Conservation (phyloP, 2,113 vertebrate genomes). For the Mohoua ochrocephala region DNA sequence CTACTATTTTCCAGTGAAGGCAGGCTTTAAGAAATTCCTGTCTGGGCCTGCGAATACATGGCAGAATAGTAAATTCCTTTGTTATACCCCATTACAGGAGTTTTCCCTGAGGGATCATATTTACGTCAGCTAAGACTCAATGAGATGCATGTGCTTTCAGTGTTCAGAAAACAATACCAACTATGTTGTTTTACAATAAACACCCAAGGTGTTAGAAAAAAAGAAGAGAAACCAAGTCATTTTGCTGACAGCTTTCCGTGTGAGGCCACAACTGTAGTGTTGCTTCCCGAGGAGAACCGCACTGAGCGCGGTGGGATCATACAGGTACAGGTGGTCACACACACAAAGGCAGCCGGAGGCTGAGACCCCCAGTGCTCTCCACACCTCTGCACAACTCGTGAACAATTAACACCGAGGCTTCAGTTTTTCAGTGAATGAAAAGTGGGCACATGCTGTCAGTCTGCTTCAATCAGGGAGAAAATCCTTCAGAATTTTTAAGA, state of each 20-base stretch:
- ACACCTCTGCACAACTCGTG: rapidly evolving
- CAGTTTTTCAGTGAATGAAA: not conserved
- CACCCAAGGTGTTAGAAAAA: not conserved
- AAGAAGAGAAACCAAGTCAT: not conserved
- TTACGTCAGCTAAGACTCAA: not conserved
- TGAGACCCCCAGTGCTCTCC: not conserved
- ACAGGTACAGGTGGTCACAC: not conserved
- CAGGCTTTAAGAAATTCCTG: not conserved
- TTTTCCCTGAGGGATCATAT: not conserved
- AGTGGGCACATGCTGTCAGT: not conserved
- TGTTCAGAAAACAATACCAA: not conserved
- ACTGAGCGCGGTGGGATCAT: not conserved
- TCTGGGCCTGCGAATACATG: not conserved
- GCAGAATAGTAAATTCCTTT: not conserved
- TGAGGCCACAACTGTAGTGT: rapidly evolving
- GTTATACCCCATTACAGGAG: not conserved
- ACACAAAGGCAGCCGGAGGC: not conserved
- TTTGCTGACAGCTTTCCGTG: not conserved
- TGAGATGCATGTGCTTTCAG: not conserved
- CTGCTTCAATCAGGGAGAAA: not conserved
- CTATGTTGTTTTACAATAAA: not conserved
- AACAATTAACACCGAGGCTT: not conserved
- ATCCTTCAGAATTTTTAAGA: not conserved
- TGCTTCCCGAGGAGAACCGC: not conserved
- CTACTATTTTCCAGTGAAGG: not conserved